These are phyloP conservation scores for Aradophagus sp. DNA, from an alignment of 1,140 invertebrate species.

Conservation along the genomic window DNA sequence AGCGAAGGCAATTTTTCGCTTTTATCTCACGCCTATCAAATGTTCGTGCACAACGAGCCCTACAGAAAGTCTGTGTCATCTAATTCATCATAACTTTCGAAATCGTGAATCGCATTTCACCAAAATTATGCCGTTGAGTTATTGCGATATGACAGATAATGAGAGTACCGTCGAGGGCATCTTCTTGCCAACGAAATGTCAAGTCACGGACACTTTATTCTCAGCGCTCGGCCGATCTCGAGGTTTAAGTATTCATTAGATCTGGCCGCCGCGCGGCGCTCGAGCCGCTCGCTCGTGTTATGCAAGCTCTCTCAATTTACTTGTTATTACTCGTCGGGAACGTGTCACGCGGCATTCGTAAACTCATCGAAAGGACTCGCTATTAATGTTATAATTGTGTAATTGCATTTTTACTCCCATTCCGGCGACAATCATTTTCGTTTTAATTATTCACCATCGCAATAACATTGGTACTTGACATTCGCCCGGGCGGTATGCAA, in stretches of 20 bases:
- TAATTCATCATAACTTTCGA: constrained; percentile 47
- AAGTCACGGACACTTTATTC: constrained; percentile 50
- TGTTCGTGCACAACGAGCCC: constrained; percentile 13
- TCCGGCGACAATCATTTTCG: no score
- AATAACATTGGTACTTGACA: no score
- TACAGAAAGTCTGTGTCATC: constrained; percentile 9
- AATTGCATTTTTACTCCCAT: background rate
- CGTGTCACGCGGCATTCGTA: constrained; percentile 36
- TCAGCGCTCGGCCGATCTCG: constrained; percentile 49
- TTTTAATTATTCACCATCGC: no score
- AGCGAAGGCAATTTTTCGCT: constrained; percentile 13
- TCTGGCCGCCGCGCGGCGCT: constrained; percentile 57
- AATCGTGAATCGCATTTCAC: constrained; percentile 49
- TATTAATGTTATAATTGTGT: constrained; percentile 18
- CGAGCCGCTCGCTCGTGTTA: constrained; percentile 53
- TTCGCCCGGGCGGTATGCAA: no score
- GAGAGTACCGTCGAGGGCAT: constrained; percentile 40
- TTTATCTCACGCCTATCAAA: constrained; percentile 41
- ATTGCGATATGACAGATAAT: constrained; percentile 40
- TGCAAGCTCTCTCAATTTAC: constrained; percentile 53
- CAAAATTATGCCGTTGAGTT: constrained; percentile 44
- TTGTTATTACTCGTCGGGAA: constrained; percentile 44
- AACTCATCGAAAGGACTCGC: constrained; percentile 7
- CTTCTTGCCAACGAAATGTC: constrained; percentile 47
- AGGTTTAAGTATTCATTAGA: constrained; percentile 69